These are phyloP conservation scores for Malthinus seriepunctatus DNA, from an alignment of 2,888 invertebrate genomes.

Conservation along the genomic window DNA sequence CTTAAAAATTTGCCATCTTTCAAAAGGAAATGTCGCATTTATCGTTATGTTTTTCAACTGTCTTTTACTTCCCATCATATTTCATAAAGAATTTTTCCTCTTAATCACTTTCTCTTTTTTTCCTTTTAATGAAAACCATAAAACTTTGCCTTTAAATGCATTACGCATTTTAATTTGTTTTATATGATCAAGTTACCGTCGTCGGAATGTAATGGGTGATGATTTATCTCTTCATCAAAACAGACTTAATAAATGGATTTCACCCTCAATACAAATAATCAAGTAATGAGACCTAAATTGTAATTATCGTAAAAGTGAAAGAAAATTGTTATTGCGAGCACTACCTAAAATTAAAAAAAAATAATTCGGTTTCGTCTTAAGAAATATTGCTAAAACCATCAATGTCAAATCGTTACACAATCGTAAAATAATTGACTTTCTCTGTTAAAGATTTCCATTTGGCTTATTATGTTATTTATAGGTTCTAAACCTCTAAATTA, in stretches of 20 bases:
- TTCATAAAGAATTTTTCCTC: not conserved
- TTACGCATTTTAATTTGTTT: slow-evolving; percentile 36
- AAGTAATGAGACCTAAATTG: slow-evolving; percentile 45
- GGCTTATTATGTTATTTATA: too few relatives aligned
- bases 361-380: too few relatives aligned
- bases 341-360: too few relatives aligned
- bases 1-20: slow-evolving; percentile 18
- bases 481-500: too few relatives aligned
- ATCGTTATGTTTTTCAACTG: too few relatives aligned
- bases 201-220: slow-evolving; percentile 38
- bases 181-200: slow-evolving; percentile 36
- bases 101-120: too few relatives aligned
- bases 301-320: slow-evolving; percentile 45
- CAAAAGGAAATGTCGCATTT: slow-evolving; percentile 10
- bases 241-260: slow-evolving; percentile 41
- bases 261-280: slow-evolving; percentile 43
- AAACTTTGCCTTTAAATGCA: slow-evolving; percentile 23
- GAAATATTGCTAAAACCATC: too few relatives aligned
- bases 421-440: too few relatives aligned
- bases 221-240: slow-evolving; percentile 51
- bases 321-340: too few relatives aligned
- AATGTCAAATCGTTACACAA: too few relatives aligned
- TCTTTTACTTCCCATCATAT: slow-evolving; percentile 4
- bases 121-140: slow-evolving; percentile 9
- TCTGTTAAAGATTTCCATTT: too few relatives aligned